Evolutionary conservation across 2,888 invertebrate species (phyloP).

Genomic region (Helobdella robusta): DNA sequence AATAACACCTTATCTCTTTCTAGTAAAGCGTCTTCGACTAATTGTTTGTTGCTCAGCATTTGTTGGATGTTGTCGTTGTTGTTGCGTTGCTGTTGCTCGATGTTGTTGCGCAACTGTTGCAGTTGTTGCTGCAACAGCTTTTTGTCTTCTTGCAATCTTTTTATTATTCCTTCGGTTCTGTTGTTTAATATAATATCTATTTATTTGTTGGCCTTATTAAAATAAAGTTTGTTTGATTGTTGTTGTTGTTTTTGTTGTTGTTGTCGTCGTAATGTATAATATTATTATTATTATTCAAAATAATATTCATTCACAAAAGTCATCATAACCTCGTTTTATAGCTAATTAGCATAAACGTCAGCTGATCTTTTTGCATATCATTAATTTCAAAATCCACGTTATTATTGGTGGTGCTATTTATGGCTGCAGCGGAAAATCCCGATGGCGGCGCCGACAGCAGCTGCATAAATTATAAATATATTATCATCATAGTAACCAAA

Average conservation of each 20-base stretch:
- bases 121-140: not conserved
- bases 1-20: conserved; percentile 20
- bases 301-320: not conserved
- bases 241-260: no score
- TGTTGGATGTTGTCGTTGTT: not conserved
- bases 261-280: no score
- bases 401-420: no score
- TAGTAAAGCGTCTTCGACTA: conserved; percentile 7
- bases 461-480: no score
- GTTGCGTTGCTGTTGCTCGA: not conserved
- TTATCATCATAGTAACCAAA: no score
- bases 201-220: no score
- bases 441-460: no score
- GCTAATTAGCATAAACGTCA: not conserved
- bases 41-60: conserved; percentile 8
- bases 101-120: not conserved
- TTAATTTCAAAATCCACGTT: no score
- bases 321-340: conserved; percentile 14
- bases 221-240: no score
- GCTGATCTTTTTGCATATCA: not conserved
- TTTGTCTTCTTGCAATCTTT: conserved; percentile 4
- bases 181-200: no score
- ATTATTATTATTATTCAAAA: not conserved
- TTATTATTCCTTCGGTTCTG: no score
- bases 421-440: no score